Evolutionary conservation across 2,113 vertebrate species (phyloP), one percentile per base, ranked within the genome.

Genomic region (Canis aureus): DNA sequence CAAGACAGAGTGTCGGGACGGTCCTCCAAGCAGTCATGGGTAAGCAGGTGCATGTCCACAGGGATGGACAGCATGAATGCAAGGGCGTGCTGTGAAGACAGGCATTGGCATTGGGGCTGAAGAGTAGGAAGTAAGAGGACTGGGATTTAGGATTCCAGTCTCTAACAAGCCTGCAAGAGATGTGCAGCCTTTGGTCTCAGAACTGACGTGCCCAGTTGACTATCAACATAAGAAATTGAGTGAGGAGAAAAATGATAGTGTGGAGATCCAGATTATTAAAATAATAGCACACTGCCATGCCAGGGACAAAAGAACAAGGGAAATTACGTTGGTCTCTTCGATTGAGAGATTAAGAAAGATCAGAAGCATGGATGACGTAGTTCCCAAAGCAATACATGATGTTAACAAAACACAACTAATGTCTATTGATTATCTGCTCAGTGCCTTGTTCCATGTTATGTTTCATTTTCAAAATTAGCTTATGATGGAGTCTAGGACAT

Each of bases 381-480:
- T 71, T 66, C 17, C 66, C 23, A 49, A 81, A 95, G 38, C 94
- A 23, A 82, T 32, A 71, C 74, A 57, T 67, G 57, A n/a, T 38
- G 29, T 64, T 81, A 96, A 71, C 53, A 59, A 22, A 25, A 51
- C 7, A 22, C 11, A 69, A 55, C 10, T 35, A 79, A 73, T 83
- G 62, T 8, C 27, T 85, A 12, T 64, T 22, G n/a, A 29, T 92
- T 87, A 74, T 49, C 5, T 55, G 17, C n/a, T 49, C 22, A 35
- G 67, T 62, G 15, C 2, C 23, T 88, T 93, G 8, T 0, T 29
- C 2, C 29, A 2, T 76, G 80, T 66, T 79, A 51, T 49, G 35
- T 55, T 79, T 90, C 67, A 96, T 67, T 95, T 84, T 88, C 78
- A 91, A 57, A 32, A 67, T 49, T 49, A 91, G 49, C 19, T 9